phyloP scores from a whole-genome alignment of 2,888 invertebrate genomes.

The Parnassius glacialis region DNA sequence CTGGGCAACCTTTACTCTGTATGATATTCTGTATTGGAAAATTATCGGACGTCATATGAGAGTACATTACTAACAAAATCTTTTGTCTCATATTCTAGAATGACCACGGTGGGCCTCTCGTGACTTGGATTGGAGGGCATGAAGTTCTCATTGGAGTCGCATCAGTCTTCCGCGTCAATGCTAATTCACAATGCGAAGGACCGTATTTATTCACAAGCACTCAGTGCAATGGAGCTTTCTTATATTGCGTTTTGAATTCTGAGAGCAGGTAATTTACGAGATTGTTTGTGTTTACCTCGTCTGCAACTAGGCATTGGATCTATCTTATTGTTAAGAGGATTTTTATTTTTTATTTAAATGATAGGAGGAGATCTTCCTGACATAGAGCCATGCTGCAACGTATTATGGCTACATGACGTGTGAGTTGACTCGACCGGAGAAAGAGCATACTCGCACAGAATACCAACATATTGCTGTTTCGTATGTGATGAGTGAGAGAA shows the following conservation, averaged over 20 bases:
- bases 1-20: too few relatives aligned
- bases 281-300: too few relatives aligned
- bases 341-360: too few relatives aligned
- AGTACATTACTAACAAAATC: not conserved
- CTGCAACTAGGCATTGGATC: too few relatives aligned
- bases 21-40: not conserved
- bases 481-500: too few relatives aligned
- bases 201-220: conserved; percentile 57
- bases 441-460: too few relatives aligned
- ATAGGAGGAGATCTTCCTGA: too few relatives aligned
- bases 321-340: too few relatives aligned
- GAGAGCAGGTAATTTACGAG: conserved; percentile 25
- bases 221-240: conserved; percentile 44
- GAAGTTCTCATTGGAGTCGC: conserved; percentile 53
- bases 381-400: too few relatives aligned
- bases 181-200: conserved; percentile 40
- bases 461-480: too few relatives aligned
- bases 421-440: too few relatives aligned
- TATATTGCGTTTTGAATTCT: conserved; percentile 45
- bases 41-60: not conserved
- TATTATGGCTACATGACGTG: too few relatives aligned
- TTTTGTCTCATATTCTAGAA: conserved; percentile 28
- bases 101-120: conserved; percentile 58
- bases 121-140: conserved; percentile 44
- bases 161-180: conserved; percentile 46